Evolutionary conservation across 1,140 invertebrate species (phyloP), one percentile per base, ranked within the genome.

Genomic region (Hesperophylax magnus): DNA sequence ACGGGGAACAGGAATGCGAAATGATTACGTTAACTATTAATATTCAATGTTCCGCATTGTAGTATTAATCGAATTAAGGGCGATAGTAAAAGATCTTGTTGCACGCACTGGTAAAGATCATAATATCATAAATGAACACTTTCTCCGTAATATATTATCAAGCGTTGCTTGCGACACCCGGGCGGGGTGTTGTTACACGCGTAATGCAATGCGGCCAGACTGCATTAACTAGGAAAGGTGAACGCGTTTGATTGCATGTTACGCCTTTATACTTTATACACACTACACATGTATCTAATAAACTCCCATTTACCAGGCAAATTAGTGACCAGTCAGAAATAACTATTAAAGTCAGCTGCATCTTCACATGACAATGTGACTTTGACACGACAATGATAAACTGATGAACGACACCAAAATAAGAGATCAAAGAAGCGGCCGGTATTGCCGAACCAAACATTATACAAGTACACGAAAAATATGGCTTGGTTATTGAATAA

Each of bases 241-340:
- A 72, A 72, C 69, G 69, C 69, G 69, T 52, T 72, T 53, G n/a
- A 20, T 72, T 72, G 67, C 67, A 71, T 18, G 34, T 71, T 71
- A 52, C 69, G 34, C 34, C n/a, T 18, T 20, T 17, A 9, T 2
- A 67, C 63, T 15, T n/a, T n/a, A n/a, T 67, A 17, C 31, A 67
- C 58, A 15, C 18, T 47, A 14, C 39, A 47, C 39, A 47, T 47
- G 39, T 8, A 47, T 47, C 39, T 47, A 47, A 47, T 47, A 47
- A 47, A 47, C 39, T 47, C 9, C 14, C 39, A 11, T 47, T 47
- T 47, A 47, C 3, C 39, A 47, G 39, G 39, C 39, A 14, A 47
- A 47, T 11, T 47, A 47, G 39, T 47, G 39, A 47, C 39, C 39
- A 47, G 14, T 47, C 9, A 47, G 39, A 47, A 47, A 27, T 5